Percentiles rank a stretch among this genome's conserved stretches.
Conservation (phyloP, 2,888 invertebrate species). For the Pantelozetes paolii region DNA sequence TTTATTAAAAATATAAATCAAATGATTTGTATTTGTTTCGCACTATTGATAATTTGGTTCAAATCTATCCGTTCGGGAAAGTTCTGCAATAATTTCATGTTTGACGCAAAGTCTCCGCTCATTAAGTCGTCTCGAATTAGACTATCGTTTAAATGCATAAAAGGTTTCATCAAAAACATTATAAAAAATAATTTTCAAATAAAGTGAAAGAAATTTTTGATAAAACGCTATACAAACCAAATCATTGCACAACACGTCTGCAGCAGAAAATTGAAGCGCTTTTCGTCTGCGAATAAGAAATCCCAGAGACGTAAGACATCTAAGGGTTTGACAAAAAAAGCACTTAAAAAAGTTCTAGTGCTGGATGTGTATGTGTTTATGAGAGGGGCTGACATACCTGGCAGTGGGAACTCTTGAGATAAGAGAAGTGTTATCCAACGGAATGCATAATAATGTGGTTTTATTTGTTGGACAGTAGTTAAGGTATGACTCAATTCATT, state of each 20-base stretch:
- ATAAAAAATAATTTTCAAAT: slow-evolving; percentile 6
- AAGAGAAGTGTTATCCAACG: slow-evolving; percentile 92
- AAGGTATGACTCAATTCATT: slow-evolving; percentile 69
- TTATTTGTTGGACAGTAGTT: slow-evolving; percentile 70
- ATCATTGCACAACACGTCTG: slow-evolving; percentile 97
- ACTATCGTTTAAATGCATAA: slow-evolving; percentile 56
- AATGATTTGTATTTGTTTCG: slow-evolving; percentile 35
- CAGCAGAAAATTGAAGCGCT: slow-evolving; percentile 83
- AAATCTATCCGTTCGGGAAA: slow-evolving; percentile 43
- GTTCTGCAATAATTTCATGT: slow-evolving; percentile 82
- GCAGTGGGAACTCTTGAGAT: slow-evolving; percentile 94
- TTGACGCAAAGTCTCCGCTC: slow-evolving; percentile 82
- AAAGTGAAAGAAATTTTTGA: slow-evolving; percentile 19
- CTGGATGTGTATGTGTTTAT: no score
- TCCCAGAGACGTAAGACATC: slow-evolving; percentile 98
- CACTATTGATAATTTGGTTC: slow-evolving; percentile 35
- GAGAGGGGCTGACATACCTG: slow-evolving; percentile 54
- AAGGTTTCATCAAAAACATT: no score
- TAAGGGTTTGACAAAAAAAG: slow-evolving; percentile 45
- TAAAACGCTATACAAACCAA: slow-evolving; percentile 65
- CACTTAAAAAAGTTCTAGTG: neutral
- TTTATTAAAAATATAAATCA: neutral
- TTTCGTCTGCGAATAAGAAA: slow-evolving; percentile 82
- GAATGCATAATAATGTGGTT: slow-evolving; percentile 94
- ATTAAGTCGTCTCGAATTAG: slow-evolving; percentile 76